phyloP scores from a whole-genome alignment of 2,888 invertebrate species.

The Caradrina clavipalpis region DNA sequence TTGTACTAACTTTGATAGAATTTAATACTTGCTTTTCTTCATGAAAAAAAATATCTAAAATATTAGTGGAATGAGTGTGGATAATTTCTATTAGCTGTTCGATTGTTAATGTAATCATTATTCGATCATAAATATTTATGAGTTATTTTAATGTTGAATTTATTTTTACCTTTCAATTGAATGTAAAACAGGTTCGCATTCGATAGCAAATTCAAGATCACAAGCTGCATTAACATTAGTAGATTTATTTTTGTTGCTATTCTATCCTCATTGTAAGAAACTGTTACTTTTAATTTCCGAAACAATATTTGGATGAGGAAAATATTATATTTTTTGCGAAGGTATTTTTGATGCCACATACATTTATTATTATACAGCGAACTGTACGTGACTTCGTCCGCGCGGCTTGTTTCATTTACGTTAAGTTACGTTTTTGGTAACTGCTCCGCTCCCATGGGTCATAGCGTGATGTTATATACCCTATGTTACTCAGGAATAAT shows the following conservation, averaged over 20 bases:
- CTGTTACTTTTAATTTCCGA: not conserved
- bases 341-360: no score
- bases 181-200: constrained; percentile 10
- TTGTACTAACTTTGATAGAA: constrained; percentile 21
- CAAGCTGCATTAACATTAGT: constrained; percentile 17
- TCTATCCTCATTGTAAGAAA: constrained; percentile 2
- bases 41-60: not conserved
- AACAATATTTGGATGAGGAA: no score
- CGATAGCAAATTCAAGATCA: constrained; percentile 20
- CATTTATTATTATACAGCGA: no score
- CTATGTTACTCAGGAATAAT: no score
- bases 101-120: not conserved
- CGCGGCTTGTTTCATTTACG: no score
- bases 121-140: constrained; percentile 16
- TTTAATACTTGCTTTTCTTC: not conserved
- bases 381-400: no score
- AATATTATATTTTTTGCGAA: no score
- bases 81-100: not conserved
- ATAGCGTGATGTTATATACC: no score
- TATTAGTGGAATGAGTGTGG: not conserved
- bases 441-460: no score
- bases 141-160: not conserved
- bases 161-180: not conserved
- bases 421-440: no score
- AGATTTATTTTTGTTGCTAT: not conserved